Conservation (phyloP, 2,888 invertebrate genomes). For the Phengaris alcon region DNA sequence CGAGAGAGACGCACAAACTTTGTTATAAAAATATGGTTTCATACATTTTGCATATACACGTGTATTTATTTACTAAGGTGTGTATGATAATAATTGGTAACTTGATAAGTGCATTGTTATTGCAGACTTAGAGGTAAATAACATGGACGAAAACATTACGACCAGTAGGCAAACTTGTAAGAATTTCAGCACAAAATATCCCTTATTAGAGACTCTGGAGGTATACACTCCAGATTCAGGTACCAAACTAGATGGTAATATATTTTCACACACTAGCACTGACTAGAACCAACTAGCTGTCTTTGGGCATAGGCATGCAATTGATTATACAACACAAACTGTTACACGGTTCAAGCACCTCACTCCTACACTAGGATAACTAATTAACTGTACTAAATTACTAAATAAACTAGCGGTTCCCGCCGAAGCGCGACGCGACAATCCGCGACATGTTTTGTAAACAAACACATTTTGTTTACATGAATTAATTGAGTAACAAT, state of each 20-base stretch:
- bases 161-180: not conserved
- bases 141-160: slow-evolving; percentile 9
- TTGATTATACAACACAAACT: slow-evolving; percentile 34
- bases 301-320: slow-evolving; percentile 19
- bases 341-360: slow-evolving; percentile 52
- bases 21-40: slow-evolving; percentile 26
- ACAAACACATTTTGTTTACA: slow-evolving; percentile 1
- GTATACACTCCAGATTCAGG: not conserved
- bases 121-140: not conserved
- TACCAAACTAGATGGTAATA: too few species aligned
- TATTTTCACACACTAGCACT: too few species aligned
- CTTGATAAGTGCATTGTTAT: slow-evolving; percentile 14
- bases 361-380: slow-evolving; percentile 51
- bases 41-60: slow-evolving; percentile 27
- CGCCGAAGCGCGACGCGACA: slow-evolving; percentile 41
- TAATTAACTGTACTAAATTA: slow-evolving; percentile 41
- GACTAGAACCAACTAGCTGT: not conserved
- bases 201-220: not conserved
- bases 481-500: not conserved
- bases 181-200: not conserved
- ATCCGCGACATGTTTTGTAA: slow-evolving; percentile 40
- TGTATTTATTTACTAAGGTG: slow-evolving; percentile 31
- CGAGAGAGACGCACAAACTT: slow-evolving; percentile 61
- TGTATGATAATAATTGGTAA: not conserved
- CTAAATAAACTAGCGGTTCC: slow-evolving; percentile 49